Conservation (phyloP, 2,797 vertebrate genomes). For the Varecia variegata region DNA sequence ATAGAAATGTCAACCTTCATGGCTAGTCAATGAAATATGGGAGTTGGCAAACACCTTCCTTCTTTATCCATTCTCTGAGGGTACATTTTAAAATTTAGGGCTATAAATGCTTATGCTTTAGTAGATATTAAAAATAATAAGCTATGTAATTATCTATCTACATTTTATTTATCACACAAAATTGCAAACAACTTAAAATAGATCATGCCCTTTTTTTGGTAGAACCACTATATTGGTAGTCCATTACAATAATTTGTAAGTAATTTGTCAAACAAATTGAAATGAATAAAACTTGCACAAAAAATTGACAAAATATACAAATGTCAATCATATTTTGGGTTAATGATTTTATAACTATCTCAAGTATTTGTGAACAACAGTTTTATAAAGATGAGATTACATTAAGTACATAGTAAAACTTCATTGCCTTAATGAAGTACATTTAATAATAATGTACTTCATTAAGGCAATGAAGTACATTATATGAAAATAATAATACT, state of each 20-base stretch:
- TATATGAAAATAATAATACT: constrained; percentile 31
- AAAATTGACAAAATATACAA: constrained; percentile 66
- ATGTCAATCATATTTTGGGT: constrained; percentile 43
- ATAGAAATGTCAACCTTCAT: neutral
- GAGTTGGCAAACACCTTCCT: neutral
- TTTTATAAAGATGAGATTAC: constrained; percentile 59
- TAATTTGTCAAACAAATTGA: constrained; percentile 64
- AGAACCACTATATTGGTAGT: constrained; percentile 25
- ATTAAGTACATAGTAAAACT: constrained; percentile 52
- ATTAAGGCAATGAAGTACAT: constrained; percentile 33
- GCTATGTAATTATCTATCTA: neutral
- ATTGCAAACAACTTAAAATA: constrained; percentile 32
- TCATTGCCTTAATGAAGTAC: constrained; percentile 43
- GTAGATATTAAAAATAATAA: constrained; percentile 31
- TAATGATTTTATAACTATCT: constrained; percentile 71
- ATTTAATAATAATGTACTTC: too few relatives aligned
- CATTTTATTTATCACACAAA: constrained; percentile 43
- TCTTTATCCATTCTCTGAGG: neutral
- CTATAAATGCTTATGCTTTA: constrained; percentile 26
- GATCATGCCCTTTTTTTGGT: constrained; percentile 53
- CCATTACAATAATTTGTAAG: constrained; percentile 64
- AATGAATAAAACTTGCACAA: constrained; percentile 51
- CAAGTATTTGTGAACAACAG: constrained; percentile 72
- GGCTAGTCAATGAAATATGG: constrained; percentile 12
- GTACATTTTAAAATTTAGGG: constrained; percentile 35